Evolutionary conservation across 2,888 invertebrate genomes (phyloP), one percentile per base, ranked within the genome.

Genomic region (Rhingia rostrata): DNA sequence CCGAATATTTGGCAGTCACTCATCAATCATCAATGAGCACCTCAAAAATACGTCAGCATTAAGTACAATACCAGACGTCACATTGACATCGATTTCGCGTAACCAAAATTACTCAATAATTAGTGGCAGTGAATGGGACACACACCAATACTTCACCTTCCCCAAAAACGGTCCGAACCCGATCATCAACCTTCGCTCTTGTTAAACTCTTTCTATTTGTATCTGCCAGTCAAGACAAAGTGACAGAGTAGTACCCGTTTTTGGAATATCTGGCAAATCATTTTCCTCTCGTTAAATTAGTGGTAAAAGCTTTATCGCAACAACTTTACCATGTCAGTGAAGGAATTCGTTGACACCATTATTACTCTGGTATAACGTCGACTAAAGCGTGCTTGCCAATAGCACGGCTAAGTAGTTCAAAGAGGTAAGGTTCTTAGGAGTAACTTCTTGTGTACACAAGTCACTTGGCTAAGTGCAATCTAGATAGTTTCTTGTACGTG

Each of bases 171-270:
- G 45, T 37, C 49, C 58, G 32, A 43, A 41, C 49, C 7, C 41
- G 70, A 70, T 70, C 70, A 43, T 70, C 70, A 70, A 70, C 70
- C 70, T 70, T 70, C 70, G 70, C 10, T 51, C 41, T 51, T 39
- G 14, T 43, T 69, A 58, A 47, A 53, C 39, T 66, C 47, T 58
- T 45, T 56, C 30, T 35, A n/a, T 43, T 45, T 56, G 22, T 22
- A 2, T 22, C 22, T 22, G 22, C 22, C 43, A 45, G 56, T 67
- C 54, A 56, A 37, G 14, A 6, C 37, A n/a, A 7, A 37, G 56
- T 60, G 60, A 60, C 43, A 30, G 32, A 32, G 1, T 7, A 6
- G 35, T 53, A 9, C 37, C 41, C 7, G 9, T 41, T 35, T 32
- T 33, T 33, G 32, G 4, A 22, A 22, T 22, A 22, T 22, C 22